A percentile compares a stretch with the other conserved stretches of the same genome.
Evolutionary conservation across 2,113 vertebrate genomes (phyloP).

Genomic region (Anhinga anhinga): DNA sequence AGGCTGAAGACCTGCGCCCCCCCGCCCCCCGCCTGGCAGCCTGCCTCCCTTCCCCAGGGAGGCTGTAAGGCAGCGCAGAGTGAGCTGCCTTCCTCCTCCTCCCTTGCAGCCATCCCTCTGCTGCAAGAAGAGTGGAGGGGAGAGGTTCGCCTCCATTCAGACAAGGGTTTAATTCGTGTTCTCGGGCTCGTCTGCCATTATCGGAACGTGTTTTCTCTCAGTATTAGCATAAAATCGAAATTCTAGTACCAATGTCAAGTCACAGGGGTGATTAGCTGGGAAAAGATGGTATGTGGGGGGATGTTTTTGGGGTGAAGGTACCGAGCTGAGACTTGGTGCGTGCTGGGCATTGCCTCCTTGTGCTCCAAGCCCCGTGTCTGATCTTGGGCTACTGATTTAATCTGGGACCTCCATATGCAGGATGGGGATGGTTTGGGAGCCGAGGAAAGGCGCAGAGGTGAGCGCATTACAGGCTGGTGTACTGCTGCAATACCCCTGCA

Average conservation of each 20-base stretch:
- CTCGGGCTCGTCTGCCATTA: neutral
- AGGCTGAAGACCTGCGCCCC: conserved; percentile 65
- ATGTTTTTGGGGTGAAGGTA: neutral
- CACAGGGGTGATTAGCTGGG: neutral
- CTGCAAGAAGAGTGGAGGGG: neutral
- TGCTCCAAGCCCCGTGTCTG: neutral
- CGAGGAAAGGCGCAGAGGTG: neutral
- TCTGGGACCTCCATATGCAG: neutral
- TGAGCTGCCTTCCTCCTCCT: neutral
- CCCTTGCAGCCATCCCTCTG: neutral
- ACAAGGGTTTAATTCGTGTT: neutral
- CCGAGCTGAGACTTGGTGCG: neutral
- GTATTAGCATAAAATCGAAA: neutral
- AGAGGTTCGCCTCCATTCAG: neutral
- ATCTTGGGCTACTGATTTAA: neutral
- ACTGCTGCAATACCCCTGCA: neutral
- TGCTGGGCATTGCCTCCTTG: neutral
- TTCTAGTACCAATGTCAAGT: neutral
- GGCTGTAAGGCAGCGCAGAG: neutral
- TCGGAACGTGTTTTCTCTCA: neutral
- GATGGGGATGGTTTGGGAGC: neutral
- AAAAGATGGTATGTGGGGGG: neutral
- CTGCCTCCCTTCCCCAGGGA: neutral
- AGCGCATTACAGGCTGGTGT: neutral
- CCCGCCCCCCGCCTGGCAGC: conserved; percentile 50